These are phyloP conservation scores for Pollicipes pollicipes DNA, from an alignment of 1,140 invertebrate genomes.

Conservation along the genomic window DNA sequence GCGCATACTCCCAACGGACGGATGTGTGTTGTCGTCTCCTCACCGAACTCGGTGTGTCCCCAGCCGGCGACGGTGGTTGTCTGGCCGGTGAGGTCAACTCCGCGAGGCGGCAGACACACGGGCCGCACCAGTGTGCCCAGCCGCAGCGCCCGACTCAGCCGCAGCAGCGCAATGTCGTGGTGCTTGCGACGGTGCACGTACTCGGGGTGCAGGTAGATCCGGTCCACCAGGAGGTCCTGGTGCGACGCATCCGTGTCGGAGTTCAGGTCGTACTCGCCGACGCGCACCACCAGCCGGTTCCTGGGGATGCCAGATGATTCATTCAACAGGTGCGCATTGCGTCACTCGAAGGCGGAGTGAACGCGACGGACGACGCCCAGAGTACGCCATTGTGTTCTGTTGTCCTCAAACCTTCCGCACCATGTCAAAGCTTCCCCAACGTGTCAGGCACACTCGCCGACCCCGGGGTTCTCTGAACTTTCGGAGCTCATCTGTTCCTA, in stretches of 20 bases:
- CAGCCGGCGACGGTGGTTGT: neutral
- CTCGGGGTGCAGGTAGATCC: neutral
- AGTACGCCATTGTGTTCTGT: too few species aligned
- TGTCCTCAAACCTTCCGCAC: too few species aligned
- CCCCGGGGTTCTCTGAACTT: too few species aligned
- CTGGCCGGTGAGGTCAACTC: neutral
- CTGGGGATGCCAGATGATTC: neutral
- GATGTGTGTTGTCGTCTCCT: too few species aligned
- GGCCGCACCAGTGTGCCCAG: neutral
- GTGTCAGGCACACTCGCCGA: too few species aligned
- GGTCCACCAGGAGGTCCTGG: conserved; percentile 2
- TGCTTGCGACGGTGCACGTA: neutral
- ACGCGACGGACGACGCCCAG: too few species aligned
- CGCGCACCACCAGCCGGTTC: neutral
- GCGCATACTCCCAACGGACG: too few species aligned
- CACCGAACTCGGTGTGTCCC: conserved; percentile 1
- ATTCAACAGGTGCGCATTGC: too few species aligned
- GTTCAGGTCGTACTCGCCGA: neutral
- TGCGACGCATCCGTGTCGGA: neutral
- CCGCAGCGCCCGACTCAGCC: neutral
- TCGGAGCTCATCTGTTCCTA: too few species aligned
- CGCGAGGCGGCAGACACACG: neutral
- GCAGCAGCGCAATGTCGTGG: neutral
- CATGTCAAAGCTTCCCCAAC: too few species aligned
- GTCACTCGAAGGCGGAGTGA: too few species aligned